These are phyloP conservation scores for Tichodroma muraria DNA, from an alignment of 2,113 vertebrate species.

Conservation along the genomic window DNA sequence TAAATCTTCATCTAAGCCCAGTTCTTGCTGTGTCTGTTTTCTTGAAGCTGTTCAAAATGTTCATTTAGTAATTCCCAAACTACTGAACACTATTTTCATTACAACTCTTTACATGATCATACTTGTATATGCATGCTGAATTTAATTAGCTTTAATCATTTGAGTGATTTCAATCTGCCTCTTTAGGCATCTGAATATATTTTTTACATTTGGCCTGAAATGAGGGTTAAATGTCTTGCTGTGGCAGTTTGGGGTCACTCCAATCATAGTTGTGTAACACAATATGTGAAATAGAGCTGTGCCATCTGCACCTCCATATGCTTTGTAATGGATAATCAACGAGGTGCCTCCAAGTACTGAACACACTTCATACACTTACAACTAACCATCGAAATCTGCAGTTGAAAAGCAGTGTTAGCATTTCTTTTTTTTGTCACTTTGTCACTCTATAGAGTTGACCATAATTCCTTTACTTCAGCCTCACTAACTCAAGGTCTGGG, in stretches of 20 bases:
- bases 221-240: neutral
- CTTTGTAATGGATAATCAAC: neutral
- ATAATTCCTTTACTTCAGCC: neutral
- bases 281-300: neutral
- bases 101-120: neutral
- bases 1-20: neutral
- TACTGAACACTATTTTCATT: neutral
- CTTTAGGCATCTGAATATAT: neutral
- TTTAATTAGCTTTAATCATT: neutral
- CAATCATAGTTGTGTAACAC: neutral
- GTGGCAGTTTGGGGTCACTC: neutral
- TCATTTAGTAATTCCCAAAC: neutral
- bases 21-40: neutral
- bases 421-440: neutral
- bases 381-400: neutral
- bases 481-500: neutral
- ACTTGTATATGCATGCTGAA: neutral
- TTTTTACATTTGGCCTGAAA: neutral
- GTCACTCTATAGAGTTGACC: neutral
- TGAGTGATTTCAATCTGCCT: neutral
- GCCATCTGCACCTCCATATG: neutral
- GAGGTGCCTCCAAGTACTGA: neutral
- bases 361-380: neutral
- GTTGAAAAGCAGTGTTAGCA: neutral
- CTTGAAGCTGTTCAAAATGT: neutral